phyloP scores from a whole-genome alignment of 1,140 invertebrate species.

The Lepidostoma basale region DNA sequence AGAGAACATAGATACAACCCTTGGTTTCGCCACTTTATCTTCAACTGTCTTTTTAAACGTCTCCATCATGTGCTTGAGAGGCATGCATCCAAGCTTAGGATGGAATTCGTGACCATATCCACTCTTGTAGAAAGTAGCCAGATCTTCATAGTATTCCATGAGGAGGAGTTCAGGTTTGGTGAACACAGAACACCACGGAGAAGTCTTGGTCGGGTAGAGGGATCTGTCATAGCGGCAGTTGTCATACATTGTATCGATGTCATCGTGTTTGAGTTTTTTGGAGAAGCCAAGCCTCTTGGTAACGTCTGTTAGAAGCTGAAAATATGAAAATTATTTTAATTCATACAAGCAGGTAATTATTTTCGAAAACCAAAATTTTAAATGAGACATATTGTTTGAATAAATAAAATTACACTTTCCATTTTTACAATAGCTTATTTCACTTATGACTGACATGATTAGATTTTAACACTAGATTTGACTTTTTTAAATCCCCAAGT shows the following conservation, averaged over 20 bases:
- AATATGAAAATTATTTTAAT: not conserved
- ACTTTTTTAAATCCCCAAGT: too few relatives aligned
- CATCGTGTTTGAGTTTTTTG: not conserved
- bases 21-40: slow-evolving; percentile 52
- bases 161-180: slow-evolving; percentile 70
- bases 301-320: slow-evolving; percentile 45
- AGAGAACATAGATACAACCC: slow-evolving; percentile 74
- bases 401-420: too few relatives aligned
- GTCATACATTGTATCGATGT: slow-evolving; percentile 33
- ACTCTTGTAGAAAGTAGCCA: slow-evolving; percentile 74
- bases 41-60: slow-evolving; percentile 53
- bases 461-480: too few relatives aligned
- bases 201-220: slow-evolving; percentile 65
- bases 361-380: too few relatives aligned
- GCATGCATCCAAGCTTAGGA: slow-evolving; percentile 70
- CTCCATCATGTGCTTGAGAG: slow-evolving; percentile 73
- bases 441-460: too few relatives aligned
- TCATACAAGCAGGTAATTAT: not conserved
- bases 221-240: slow-evolving; percentile 76
- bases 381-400: too few relatives aligned
- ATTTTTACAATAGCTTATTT: too few relatives aligned
- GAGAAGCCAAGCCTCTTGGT: slow-evolving; percentile 11
- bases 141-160: slow-evolving; percentile 79
- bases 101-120: slow-evolving; percentile 72
- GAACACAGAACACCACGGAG: slow-evolving; percentile 77